phyloP scores from a whole-genome alignment of 2,888 invertebrate genomes.

The Drosophila siamana region DNA sequence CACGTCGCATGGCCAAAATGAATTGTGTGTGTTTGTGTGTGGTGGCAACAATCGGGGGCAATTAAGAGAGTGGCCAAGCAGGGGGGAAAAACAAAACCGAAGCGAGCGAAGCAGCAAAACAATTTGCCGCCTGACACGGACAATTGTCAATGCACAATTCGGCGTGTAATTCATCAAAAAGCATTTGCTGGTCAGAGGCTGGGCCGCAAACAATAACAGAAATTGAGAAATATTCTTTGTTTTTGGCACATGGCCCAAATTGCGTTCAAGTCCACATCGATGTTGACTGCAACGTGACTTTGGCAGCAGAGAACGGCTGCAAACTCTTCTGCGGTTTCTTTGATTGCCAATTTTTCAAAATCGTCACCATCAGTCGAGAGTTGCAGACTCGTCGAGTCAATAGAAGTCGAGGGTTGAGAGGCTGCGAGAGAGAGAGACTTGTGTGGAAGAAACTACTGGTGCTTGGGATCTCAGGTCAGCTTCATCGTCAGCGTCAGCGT shows the following conservation, averaged over 20 bases:
- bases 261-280: neutral
- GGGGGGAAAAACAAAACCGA: slow-evolving; percentile 40
- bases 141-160: slow-evolving; percentile 65
- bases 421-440: slow-evolving; percentile 2
- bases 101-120: slow-evolving; percentile 40
- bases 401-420: slow-evolving; percentile 7
- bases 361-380: slow-evolving; percentile 57
- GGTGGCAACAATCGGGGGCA: slow-evolving; percentile 53
- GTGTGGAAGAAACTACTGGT: slow-evolving; percentile 13
- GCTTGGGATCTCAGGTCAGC: slow-evolving; percentile 35
- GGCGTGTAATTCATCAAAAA: slow-evolving; percentile 71
- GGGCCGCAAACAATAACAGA: slow-evolving; percentile 14
- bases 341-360: slow-evolving; percentile 80
- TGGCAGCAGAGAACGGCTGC: slow-evolving; percentile 10
- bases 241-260: slow-evolving; percentile 60
- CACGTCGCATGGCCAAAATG: slow-evolving; percentile 27
- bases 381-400: neutral
- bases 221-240: slow-evolving; percentile 60
- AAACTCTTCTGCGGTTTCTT: slow-evolving; percentile 75
- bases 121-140: slow-evolving; percentile 66
- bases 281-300: slow-evolving; percentile 75
- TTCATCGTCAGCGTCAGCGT: slow-evolving; percentile 22
- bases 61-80: slow-evolving; percentile 43
- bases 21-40: slow-evolving; percentile 24
- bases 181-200: slow-evolving; percentile 18